These are phyloP conservation scores for Criorhina ranunculi DNA, from an alignment of 2,888 invertebrate species.

Conservation along the genomic window DNA sequence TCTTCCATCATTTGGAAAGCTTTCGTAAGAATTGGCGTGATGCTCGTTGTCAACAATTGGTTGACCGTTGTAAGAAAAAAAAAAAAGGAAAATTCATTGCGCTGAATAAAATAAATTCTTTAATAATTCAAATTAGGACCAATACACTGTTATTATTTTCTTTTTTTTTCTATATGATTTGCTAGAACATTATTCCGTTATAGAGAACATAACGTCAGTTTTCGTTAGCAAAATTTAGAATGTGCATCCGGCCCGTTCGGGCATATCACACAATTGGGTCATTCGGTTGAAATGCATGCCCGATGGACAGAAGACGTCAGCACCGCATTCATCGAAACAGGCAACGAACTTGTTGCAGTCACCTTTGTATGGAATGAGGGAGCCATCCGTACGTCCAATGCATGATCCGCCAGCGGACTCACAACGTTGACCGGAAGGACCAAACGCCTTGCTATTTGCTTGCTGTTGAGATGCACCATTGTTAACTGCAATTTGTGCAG, in stretches of 20 bases:
- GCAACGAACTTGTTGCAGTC: conserved; percentile 58
- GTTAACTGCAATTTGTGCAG: neutral
- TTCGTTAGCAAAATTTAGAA: conserved; percentile 5
- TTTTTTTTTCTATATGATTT: neutral
- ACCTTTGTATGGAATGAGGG: conserved; percentile 44
- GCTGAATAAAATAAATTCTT: conserved; percentile 35
- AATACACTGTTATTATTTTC: neutral
- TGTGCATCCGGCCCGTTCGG: conserved; percentile 63
- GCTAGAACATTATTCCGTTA: neutral
- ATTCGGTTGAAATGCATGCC: conserved; percentile 57
- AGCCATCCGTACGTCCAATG: conserved; percentile 47
- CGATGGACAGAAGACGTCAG: conserved; percentile 56
- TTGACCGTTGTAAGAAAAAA: neutral
- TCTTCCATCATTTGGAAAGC: no score
- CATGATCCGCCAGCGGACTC: conserved; percentile 67
- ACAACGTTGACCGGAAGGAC: conserved; percentile 51
- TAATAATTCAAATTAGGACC: conserved; percentile 19
- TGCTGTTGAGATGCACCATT: neutral
- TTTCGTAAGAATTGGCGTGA: no score
- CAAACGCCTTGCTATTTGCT: neutral
- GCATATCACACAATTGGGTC: conserved; percentile 44
- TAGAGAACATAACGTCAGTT: conserved; percentile 32
- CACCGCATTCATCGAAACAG: conserved; percentile 66
- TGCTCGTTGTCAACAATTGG: no score
- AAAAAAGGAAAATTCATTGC: conserved; percentile 6